These are phyloP conservation scores for Siniperca knerii DNA, from an alignment of 2,113 vertebrate genomes.

Conservation along the genomic window DNA sequence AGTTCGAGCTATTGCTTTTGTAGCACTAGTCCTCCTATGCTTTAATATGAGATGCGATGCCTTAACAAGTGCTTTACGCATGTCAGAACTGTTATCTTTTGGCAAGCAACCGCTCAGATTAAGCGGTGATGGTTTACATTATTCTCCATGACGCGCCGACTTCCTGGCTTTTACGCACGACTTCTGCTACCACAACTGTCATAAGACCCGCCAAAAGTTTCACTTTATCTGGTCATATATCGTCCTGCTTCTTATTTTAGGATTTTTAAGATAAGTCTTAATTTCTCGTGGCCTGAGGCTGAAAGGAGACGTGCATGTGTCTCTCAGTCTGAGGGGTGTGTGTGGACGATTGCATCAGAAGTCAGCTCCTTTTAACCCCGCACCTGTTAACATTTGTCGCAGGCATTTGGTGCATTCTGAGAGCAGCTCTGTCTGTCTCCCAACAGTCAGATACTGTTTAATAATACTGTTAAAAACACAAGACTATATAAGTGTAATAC, in stretches of 20 bases:
- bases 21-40: neutral
- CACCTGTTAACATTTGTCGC: constrained; percentile 82
- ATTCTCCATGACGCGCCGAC: constrained; percentile 27
- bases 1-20: neutral
- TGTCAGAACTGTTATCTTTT: neutral
- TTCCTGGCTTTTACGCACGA: constrained; percentile 42
- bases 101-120: neutral
- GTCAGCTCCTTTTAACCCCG: constrained; percentile 25
- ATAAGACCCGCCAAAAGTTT: constrained; percentile 29
- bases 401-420: constrained; percentile 62
- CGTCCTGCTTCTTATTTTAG: neutral
- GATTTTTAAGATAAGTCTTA: neutral
- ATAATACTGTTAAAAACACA: neutral
- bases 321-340: constrained; percentile 4
- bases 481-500: too few relatives aligned
- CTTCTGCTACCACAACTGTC: constrained; percentile 3
- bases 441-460: neutral
- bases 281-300: neutral
- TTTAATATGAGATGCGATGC: neutral
- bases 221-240: neutral
- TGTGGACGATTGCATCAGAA: constrained; percentile 56
- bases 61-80: neutral
- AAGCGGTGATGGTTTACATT: neutral
- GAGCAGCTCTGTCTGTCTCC: constrained; percentile 22
- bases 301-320: neutral